Conservation (phyloP, 2,113 vertebrate genomes). For the Sialia sialis region DNA sequence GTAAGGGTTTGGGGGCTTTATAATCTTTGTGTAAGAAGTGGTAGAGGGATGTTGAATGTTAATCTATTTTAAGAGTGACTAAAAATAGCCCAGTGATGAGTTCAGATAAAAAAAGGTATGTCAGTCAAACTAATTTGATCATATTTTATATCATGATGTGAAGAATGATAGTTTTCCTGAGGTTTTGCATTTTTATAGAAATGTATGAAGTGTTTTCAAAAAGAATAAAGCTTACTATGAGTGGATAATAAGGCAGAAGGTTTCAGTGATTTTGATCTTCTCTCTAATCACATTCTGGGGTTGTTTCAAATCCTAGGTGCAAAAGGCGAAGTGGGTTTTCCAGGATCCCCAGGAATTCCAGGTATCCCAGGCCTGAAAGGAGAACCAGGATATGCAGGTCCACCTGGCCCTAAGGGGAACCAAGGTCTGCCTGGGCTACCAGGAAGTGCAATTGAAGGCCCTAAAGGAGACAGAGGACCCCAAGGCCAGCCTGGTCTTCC, state of each 20-base stretch:
- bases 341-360: slow-evolving; percentile 85
- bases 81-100: background rate
- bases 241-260: background rate
- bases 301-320: slow-evolving; percentile 73
- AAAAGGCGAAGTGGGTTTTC: slow-evolving; percentile 86
- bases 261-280: background rate
- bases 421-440: slow-evolving; percentile 80
- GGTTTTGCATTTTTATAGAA: background rate
- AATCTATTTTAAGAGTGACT: background rate
- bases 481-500: slow-evolving; percentile 79
- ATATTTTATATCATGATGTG: background rate
- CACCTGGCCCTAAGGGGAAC: slow-evolving; percentile 77
- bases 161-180: background rate
- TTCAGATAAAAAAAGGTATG: background rate
- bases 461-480: slow-evolving; percentile 89
- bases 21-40: background rate
- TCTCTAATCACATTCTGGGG: background rate
- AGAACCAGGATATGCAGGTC: slow-evolving; percentile 82
- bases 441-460: slow-evolving; percentile 80
- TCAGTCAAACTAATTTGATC: background rate
- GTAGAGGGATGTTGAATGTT: background rate
- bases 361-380: slow-evolving; percentile 91
- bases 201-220: background rate
- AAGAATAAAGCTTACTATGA: background rate
- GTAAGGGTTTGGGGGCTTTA: background rate